Evolutionary conservation across 2,888 invertebrate genomes (phyloP), one percentile per base, ranked within the genome.

Genomic region (Syrphus vitripennis): DNA sequence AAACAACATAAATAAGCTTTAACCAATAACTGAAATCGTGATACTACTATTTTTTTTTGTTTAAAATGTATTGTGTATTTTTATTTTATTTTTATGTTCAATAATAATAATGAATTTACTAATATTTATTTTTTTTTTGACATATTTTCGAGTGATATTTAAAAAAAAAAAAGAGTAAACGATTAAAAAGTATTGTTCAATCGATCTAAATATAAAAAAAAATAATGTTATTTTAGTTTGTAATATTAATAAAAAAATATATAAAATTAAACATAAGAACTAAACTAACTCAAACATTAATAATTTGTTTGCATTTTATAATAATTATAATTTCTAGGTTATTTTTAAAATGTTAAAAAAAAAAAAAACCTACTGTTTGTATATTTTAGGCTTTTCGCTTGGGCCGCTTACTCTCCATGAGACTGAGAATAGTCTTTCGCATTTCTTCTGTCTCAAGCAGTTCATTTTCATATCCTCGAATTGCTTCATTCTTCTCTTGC

Each of bases 321-420:
- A 37, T 45, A 61, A 50, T 31, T 37, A 37, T 10, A 21, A 53
- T 53, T 34, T 16, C n/a, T 50, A 50, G 3, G 5, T 57, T 16
- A 12, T 31, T 48, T 7, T n/a, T 71, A 59, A 53, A 57, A 50
- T 19, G 26, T n/a, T 65, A 16, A 12, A 31, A 31, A 26, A 16
- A 12, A 31, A 31, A 26, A 61, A 40, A 29, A 7, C 12, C 14
- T 34, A 6, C 7, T 31, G 31, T 7, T n/a, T 1, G 31, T 1
- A 45, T 6, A 34, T 5, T 45, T 24, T 63, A 86, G n/a, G 59
- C 61, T 79, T 92, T 92, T 37, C 92, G 89, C 74, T 92, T 92
- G 9, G 92, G 91, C 78, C 91, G 91, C 88, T 92, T 92, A 88
- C 92, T 92, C 74, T 92, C 91, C 92, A 92, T 92, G 4, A 92